Evolutionary conservation across 23 tunicate genomes (phyloP).

Genomic region (Clavelina lepadiformis): DNA sequence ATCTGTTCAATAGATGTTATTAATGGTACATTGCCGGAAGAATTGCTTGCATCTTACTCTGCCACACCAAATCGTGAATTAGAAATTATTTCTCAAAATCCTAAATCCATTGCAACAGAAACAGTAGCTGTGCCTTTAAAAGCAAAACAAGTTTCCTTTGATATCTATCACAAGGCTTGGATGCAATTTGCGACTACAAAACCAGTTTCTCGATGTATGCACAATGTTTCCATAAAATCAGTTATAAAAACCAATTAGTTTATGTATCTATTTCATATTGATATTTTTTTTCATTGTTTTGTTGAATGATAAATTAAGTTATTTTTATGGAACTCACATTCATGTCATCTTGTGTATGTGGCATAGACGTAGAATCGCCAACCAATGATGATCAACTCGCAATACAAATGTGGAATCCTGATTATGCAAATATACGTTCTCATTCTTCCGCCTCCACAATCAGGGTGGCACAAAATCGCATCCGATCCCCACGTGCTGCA

Average conservation of each 20-base stretch:
- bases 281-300: no score
- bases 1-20: no score
- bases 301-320: no score
- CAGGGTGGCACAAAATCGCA: conserved; percentile 4
- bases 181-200: conserved; percentile 67
- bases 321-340: no score
- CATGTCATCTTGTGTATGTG: no score
- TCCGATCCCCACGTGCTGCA: conserved; percentile 4
- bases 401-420: conserved; percentile 55
- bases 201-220: conserved; percentile 28
- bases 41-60: neutral
- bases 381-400: conserved; percentile 9
- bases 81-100: neutral
- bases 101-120: neutral
- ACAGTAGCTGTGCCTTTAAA: conserved; percentile 3
- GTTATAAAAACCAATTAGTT: no score
- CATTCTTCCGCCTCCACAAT: conserved; percentile 33
- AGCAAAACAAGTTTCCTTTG: conserved; percentile 84
- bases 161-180: conserved; percentile 68
- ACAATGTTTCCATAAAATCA: no score
- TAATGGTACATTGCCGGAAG: no score
- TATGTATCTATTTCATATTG: no score
- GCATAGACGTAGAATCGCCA: no score
- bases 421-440: conserved; percentile 33
- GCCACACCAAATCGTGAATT: neutral